Evolutionary conservation across 2,888 invertebrate species (phyloP).

Genomic region (Drosophila macrospina): DNA sequence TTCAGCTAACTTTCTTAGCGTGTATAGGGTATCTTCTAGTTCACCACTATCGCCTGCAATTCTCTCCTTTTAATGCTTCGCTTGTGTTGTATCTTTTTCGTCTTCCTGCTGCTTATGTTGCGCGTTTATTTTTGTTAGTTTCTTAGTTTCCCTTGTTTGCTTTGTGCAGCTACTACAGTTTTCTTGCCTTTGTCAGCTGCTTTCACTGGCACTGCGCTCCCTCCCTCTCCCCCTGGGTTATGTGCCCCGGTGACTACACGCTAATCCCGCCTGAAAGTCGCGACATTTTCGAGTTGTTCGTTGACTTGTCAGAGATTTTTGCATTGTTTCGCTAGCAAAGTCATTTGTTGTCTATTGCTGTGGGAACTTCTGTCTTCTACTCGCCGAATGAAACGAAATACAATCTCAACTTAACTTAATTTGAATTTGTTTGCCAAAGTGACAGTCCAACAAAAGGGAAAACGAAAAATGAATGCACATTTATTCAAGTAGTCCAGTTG

Average conservation of each 20-base stretch:
- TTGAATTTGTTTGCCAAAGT: slow-evolving; percentile 64
- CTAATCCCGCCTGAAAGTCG: slow-evolving; percentile 71
- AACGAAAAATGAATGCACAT: slow-evolving; percentile 38
- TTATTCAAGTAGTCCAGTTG: slow-evolving; percentile 25
- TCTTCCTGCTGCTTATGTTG: slow-evolving; percentile 27
- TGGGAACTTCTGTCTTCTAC: slow-evolving; percentile 32
- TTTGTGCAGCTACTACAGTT: slow-evolving; percentile 67
- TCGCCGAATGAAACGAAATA: slow-evolving; percentile 27
- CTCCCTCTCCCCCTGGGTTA: not conserved
- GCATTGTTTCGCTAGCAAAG: slow-evolving; percentile 53
- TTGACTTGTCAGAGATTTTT: slow-evolving; percentile 63
- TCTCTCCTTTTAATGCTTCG: slow-evolving; percentile 9
- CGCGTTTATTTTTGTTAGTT: slow-evolving; percentile 64
- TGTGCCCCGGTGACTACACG: slow-evolving; percentile 2
- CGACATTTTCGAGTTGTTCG: slow-evolving; percentile 57
- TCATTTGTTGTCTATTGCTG: slow-evolving; percentile 50
- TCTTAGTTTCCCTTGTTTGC: slow-evolving; percentile 62
- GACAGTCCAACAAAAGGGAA: slow-evolving; percentile 30
- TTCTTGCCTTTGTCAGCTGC: slow-evolving; percentile 39
- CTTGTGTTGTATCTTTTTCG: slow-evolving; percentile 20
- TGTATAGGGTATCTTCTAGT: slow-evolving; percentile 5
- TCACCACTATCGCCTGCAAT: not conserved
- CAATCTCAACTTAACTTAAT: slow-evolving; percentile 56
- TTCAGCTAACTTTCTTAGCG: not conserved
- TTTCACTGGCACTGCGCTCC: not conserved